Base-by-base conservation (phyloP, 2,113 vertebrate genomes). In the Protobothrops flavoviridis region DNA sequence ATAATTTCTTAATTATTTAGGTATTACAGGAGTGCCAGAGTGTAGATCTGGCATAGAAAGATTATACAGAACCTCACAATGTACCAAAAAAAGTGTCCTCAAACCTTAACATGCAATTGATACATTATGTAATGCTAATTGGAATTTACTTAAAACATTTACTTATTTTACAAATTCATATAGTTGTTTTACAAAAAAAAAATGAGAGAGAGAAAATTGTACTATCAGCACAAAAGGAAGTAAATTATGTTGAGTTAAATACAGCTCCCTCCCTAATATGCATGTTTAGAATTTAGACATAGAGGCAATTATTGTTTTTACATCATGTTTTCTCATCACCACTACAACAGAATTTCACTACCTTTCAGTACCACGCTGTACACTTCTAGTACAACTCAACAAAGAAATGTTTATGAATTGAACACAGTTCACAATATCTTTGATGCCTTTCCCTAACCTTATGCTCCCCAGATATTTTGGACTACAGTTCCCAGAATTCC, bases 1-100 rank as follows among this genome's bases (percentile, higher is more conserved):
- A 93, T 90, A 52, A 0, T 95, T 95, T 91, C 85, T 90, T 90
- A 29, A 92, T 55, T 10, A 0, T 9, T 57, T 89, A 50, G 8
- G 15, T 33, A 81, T 20, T 81, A 43, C 74, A 81, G 1, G n/a
- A 39, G 17, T 43, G 74, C 74, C 74, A 43, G 74, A 21, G 33
- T 81, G 3, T 20, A 7, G 33, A 43, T 81, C 69, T 81, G 7
- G 20, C 17, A 7, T 81, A 39, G 74, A 43, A 81, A 39, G 33
- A 39, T 81, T 74, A 74, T 6, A 39, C 33, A 43, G 17, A 81
- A 81, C 20, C 74, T 13, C 17, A 43, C 33, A 81, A 81, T 39
- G 74, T 81, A 81, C 74, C 33, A 9, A 74, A 81, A 74, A 33
- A 81, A 21, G 21, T 43, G 21, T 81, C 33, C 33, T 88, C 88